Base-by-base conservation (phyloP, 2,797 vertebrate genomes). In the Bradypodion ventrale region DNA sequence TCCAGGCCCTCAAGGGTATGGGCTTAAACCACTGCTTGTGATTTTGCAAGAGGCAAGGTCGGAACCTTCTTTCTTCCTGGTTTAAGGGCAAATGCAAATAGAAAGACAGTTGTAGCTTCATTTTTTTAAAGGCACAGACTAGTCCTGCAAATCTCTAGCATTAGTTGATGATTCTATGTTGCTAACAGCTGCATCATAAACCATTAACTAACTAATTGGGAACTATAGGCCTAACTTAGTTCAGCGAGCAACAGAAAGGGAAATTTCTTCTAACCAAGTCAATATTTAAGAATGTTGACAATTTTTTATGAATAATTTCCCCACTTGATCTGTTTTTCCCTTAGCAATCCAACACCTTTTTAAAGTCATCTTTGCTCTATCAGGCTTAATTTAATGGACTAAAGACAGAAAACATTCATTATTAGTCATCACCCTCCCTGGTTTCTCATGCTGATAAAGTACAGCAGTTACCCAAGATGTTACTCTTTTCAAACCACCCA, bases 91-190 rank as follows among this genome's bases (percentile, higher is more conserved):
- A 10, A 1, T 1, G 0, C 52, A 9, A 1, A 32, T n/a, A 60
- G 21, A 1, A 5, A 7, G 52, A 23, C 21, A 37, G 32, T 1
- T 1, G 0, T 1, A 85, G 44, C 12, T 1, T 27, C 7, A 15
- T 29, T 52, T 66, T 32, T 0, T 29, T 5, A 1, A 46, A 0
- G 49, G 27, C 0, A 32, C 0, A 7, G 19, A 5, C 66, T 85
- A 0, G 25, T 19, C 70, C 74, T 42, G n/a, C 27, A 75, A 78
- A 40, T 42, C 1, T 23, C 0, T 1, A 7, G 83, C 80, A 37
- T 46, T 52, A 35, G 80, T 52, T 49, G 35, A 59, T n/a, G 40
- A 29, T 59, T 72, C 40, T 79, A 62, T 78, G 86, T 80, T 87
- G 69, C 78, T 85, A 73, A 21, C 75, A 46, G 7, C n/a, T 76